Conservation (phyloP, 2,113 vertebrate genomes). For the Cairina moschata region DNA sequence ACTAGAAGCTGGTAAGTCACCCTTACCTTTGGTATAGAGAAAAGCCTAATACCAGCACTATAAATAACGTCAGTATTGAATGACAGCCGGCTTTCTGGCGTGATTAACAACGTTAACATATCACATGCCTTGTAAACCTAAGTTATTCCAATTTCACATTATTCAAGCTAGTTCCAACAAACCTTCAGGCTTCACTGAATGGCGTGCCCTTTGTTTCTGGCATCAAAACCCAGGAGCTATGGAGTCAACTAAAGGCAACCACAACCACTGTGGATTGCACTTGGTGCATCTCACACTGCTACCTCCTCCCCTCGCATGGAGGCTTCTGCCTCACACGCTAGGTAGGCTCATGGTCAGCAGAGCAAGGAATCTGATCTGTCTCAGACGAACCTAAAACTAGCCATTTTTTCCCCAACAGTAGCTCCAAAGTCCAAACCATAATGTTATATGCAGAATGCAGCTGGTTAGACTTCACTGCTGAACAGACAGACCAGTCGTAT, state of each 20-base stretch:
- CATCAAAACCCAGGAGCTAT: neutral
- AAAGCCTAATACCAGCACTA: slow-evolving; percentile 2
- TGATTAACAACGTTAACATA: neutral
- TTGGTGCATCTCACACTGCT: neutral
- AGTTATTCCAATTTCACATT: neutral
- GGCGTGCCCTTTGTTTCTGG: neutral
- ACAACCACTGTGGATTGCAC: neutral
- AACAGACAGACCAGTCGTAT: neutral
- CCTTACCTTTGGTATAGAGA: slow-evolving; percentile 5
- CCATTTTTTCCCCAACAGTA: neutral
- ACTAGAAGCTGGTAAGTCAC: slow-evolving; percentile 32
- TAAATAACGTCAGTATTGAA: neutral
- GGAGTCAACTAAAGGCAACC: neutral
- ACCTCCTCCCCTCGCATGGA: no score
- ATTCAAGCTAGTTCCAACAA: neutral
- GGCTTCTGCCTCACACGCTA: neutral
- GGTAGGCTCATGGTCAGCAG: neutral
- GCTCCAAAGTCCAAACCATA: neutral
- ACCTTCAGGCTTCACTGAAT: neutral
- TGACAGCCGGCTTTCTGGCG: neutral
- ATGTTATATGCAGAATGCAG: neutral
- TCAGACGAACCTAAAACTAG: neutral
- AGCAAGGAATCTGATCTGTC: neutral
- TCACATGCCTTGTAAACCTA: neutral
- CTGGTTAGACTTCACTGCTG: neutral